A percentile compares a stretch with the other conserved stretches of the same genome.
These are phyloP conservation scores for Halichondria panicea DNA, from an alignment of 37 sponge, comb jelly and placozoan species.

Conservation along the genomic window DNA sequence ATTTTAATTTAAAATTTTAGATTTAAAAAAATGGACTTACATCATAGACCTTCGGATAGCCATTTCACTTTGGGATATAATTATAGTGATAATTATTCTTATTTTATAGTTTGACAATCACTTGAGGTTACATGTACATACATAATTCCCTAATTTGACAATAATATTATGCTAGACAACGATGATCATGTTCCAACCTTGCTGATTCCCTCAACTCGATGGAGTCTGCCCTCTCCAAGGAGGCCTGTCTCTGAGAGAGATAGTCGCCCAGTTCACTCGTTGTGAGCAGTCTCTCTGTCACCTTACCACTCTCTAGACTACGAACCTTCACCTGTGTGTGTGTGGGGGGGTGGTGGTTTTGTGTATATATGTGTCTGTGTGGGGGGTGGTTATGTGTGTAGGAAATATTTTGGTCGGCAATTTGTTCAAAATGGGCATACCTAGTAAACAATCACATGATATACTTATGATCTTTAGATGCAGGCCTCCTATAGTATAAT, in stretches of 20 bases:
- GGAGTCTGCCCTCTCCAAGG: slow-evolving; percentile 41
- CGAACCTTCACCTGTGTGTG: slow-evolving; percentile 23
- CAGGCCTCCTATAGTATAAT: neutral
- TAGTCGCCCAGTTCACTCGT: slow-evolving; percentile 32
- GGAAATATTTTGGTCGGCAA: neutral
- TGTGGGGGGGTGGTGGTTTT: neutral
- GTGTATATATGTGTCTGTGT: neutral
- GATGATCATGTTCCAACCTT: too few species aligned
- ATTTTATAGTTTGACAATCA: too few species aligned
- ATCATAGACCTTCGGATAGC: too few species aligned
- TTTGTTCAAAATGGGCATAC: neutral
- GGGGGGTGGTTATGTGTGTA: neutral
- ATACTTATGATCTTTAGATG: neutral
- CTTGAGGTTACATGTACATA: too few species aligned
- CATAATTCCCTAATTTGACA: too few species aligned
- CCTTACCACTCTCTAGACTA: slow-evolving; percentile 37
- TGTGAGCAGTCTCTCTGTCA: slow-evolving; percentile 36
- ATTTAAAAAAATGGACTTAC: too few species aligned
- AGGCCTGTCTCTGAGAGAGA: slow-evolving; percentile 27
- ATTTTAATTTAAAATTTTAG: too few species aligned
- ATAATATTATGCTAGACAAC: too few species aligned
- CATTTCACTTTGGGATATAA: too few species aligned
- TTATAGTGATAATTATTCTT: too few species aligned
- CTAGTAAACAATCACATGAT: neutral
- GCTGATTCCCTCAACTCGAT: slow-evolving; percentile 15